These are phyloP conservation scores for Erebia epiphron DNA, from an alignment of 2,888 invertebrate species.

Conservation along the genomic window DNA sequence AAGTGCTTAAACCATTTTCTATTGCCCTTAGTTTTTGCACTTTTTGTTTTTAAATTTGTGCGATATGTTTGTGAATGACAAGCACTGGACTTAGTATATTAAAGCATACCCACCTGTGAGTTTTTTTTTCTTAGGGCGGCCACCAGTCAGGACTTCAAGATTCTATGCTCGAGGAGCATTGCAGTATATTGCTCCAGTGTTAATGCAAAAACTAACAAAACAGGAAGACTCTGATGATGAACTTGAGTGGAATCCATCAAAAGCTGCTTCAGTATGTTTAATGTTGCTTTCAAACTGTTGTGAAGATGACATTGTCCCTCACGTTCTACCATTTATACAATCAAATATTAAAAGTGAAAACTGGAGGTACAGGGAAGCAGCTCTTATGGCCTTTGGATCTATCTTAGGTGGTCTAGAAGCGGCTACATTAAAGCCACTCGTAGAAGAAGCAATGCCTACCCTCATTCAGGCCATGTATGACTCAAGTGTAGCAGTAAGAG, in stretches of 20 bases:
- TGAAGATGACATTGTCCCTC: slow-evolving; percentile 97
- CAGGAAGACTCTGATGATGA: slow-evolving; percentile 99
- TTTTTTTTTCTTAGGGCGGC: slow-evolving; percentile 84
- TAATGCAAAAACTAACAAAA: slow-evolving; percentile 96
- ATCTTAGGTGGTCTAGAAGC: slow-evolving; percentile 96
- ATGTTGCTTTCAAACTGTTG: slow-evolving; percentile 99
- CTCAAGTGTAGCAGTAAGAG: slow-evolving; percentile 95
- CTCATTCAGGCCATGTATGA: slow-evolving; percentile 98
- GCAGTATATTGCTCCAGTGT: slow-evolving; percentile 95
- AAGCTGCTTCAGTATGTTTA: slow-evolving; percentile 99
- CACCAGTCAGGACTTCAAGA: slow-evolving; percentile 95
- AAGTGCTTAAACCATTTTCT: too few relatives aligned
- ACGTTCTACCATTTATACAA: slow-evolving; percentile 97
- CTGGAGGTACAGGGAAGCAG: slow-evolving; percentile 97
- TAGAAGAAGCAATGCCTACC: slow-evolving; percentile 98
- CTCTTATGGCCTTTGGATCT: slow-evolving; percentile 98
- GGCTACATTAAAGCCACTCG: slow-evolving; percentile 93
- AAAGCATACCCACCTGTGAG: too few relatives aligned
- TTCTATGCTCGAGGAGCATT: slow-evolving; percentile 99
- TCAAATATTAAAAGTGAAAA: slow-evolving; percentile 96
- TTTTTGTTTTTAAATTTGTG: too few relatives aligned
- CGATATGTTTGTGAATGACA: too few relatives aligned
- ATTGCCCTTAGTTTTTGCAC: too few relatives aligned
- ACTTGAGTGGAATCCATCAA: slow-evolving; percentile 99
- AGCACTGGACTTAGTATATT: too few relatives aligned